Percentiles rank a stretch among this genome's conserved stretches.
phyloP scores from a whole-genome alignment of 1,140 invertebrate genomes.

The Sitodiplosis mosellana region DNA sequence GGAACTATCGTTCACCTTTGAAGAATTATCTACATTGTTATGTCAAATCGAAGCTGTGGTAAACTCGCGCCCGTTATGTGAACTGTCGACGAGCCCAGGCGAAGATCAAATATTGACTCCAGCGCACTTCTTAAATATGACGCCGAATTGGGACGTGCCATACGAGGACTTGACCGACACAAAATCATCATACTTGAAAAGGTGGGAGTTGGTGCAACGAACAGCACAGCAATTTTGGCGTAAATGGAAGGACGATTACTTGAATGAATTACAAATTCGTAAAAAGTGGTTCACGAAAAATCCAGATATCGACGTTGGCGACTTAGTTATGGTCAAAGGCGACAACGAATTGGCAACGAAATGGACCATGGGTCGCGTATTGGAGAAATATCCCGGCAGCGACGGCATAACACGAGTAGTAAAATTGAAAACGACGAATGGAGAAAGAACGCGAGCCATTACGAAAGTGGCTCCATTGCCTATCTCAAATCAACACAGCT shows the following conservation, averaged over 20 bases:
- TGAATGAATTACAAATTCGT: conserved; percentile 11
- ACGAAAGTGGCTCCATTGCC: conserved; percentile 6
- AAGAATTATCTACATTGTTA: conserved; percentile 12
- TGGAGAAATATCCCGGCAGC: conserved; percentile 15
- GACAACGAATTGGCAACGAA: conserved; percentile 16
- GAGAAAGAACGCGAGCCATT: conserved; percentile 8
- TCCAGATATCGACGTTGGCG: conserved; percentile 9
- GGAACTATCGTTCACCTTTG: conserved; percentile 5
- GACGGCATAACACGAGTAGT: conserved; percentile 22
- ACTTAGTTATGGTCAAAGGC: conserved; percentile 17
- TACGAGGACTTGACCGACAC: conserved; percentile 9
- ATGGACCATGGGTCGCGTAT: conserved; percentile 21
- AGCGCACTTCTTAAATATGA: conserved; percentile 13
- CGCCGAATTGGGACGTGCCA: conserved; percentile 8
- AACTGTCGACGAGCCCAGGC: conserved; percentile 5
- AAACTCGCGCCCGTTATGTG: conserved; percentile 9
- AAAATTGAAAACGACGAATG: conserved; percentile 12
- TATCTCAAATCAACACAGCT: too few species aligned
- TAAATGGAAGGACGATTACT: conserved; percentile 13
- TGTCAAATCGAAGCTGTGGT: conserved; percentile 11
- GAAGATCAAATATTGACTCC: conserved; percentile 11
- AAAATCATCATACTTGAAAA: background rate
- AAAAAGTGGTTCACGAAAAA: conserved; percentile 8
- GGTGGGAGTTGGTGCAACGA: conserved; percentile 6
- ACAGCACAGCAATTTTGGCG: conserved; percentile 11